Base-by-base conservation (phyloP, 2,113 vertebrate species). In the Anas platyrhynchos region DNA sequence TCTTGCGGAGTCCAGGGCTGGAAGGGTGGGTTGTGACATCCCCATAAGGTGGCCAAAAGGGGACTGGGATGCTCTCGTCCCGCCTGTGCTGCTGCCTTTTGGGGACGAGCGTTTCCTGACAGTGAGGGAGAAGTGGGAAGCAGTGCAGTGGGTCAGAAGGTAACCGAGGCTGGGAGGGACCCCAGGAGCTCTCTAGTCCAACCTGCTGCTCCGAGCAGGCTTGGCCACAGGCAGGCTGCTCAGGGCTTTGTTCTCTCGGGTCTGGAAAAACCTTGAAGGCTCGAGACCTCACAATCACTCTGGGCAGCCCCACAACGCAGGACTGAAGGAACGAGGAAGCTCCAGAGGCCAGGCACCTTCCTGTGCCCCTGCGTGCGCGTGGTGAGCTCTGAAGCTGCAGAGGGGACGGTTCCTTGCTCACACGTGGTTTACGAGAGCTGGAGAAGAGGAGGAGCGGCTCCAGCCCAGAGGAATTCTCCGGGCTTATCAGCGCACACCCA, bases 1-100 rank as follows among this genome's bases (percentile, higher is more conserved):
- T 83, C 31, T 74, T 78, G 13, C 7, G 22, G 71, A 68, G 43
- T 44, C 43, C 58, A 46, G 67, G 48, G 23, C 36, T 83, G 14
- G 61, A 48, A 58, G 26, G 0, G 0, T 54, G n/a, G 15, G 6
- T 55, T 16, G 31, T 34, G 67, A 18, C 34, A 54, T 92, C 27
- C 52, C n/a, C 12, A 2, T 0, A 1, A 23, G 15, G 3, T 66
- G n/a, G 9, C 55, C 55, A 62, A 5, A 62, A 23, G n/a, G 41
- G 18, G 13, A 22, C 17, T 29, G 62, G 71, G 52, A 43, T 75
- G 31, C 29, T 71, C 21, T 13, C 6, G 36, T 74, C 46, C 59
- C 31, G 43, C 22, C 25, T 11, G 25, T 38, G 48, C 54, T 92
- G 79, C 55, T 79, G 62, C 46, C n/a, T 83, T 16, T 17, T 6